Conservation (phyloP, 2,113 vertebrate species). For the Megaceryle maxima region DNA sequence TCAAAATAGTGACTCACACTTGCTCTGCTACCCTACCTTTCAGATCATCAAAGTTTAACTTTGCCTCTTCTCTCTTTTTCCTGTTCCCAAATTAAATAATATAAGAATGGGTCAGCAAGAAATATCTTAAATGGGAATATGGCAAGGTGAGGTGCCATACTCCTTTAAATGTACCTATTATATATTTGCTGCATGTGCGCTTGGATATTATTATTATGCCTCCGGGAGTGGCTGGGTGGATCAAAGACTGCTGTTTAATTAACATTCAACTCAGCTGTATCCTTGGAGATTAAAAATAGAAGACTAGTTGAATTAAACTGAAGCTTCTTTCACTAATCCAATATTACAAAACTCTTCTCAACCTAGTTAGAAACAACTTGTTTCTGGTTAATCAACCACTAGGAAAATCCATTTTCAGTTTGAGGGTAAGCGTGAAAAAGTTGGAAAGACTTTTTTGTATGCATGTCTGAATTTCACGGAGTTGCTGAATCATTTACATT, state of each 20-base stretch:
- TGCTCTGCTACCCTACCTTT: neutral
- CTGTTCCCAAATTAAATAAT: neutral
- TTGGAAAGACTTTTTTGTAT: neutral
- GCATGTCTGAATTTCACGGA: neutral
- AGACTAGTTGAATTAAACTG: constrained; percentile 53
- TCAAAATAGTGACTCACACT: neutral
- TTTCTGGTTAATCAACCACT: constrained; percentile 17
- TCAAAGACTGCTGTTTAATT: constrained; percentile 68
- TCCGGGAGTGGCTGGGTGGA: constrained; percentile 58
- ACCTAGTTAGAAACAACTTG: neutral
- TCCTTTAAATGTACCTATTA: constrained; percentile 31
- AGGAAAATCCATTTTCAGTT: constrained; percentile 34
- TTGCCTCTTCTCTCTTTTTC: neutral
- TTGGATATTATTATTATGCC: constrained; percentile 62
- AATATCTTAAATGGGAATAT: neutral
- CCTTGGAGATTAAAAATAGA: constrained; percentile 65
- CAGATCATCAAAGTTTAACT: neutral
- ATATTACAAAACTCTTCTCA: neutral
- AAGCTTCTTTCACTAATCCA: constrained; percentile 29
- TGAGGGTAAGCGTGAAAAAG: constrained; percentile 18
- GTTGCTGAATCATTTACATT: neutral
- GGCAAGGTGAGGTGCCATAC: neutral
- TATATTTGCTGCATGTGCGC: constrained; percentile 7
- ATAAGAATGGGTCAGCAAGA: neutral
- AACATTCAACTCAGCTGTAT: constrained; percentile 63